Percentiles rank a stretch among this genome's conserved stretches.
Conservation (phyloP, 2,888 invertebrate species). For the Tupiocoris notatus region DNA sequence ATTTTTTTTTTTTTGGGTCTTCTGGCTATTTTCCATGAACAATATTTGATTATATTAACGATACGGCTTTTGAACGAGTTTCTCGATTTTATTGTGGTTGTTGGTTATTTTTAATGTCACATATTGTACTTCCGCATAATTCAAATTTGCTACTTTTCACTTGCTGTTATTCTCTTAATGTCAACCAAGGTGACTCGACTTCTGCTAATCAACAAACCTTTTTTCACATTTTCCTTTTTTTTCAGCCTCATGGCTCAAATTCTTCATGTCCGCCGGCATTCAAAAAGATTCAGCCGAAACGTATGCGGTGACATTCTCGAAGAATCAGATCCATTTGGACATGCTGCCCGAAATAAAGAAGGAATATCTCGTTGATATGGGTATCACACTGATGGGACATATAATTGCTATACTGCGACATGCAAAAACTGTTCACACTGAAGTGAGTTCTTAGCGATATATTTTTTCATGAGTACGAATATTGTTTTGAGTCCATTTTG, state of each 20-base stretch:
- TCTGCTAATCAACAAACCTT: no score
- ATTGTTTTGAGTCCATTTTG: background rate
- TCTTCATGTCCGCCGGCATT: constrained; percentile 82
- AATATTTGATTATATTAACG: no score
- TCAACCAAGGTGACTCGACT: no score
- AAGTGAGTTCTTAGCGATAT: constrained; percentile 52
- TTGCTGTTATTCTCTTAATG: no score
- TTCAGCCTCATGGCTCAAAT: constrained; percentile 76
- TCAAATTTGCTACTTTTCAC: no score
- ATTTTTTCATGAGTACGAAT: background rate
- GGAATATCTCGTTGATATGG: constrained; percentile 85
- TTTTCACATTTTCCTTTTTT: no score
- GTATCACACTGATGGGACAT: constrained; percentile 68
- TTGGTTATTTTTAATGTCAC: no score
- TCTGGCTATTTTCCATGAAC: no score
- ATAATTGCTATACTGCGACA: constrained; percentile 66
- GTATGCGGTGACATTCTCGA: constrained; percentile 81
- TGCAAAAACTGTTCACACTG: constrained; percentile 61
- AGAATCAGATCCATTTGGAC: constrained; percentile 80
- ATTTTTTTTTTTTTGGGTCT: background rate
- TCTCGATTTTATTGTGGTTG: no score
- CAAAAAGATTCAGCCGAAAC: constrained; percentile 74
- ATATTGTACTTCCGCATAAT: no score
- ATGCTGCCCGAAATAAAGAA: constrained; percentile 85
- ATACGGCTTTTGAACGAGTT: no score